Conservation (phyloP, 2,113 vertebrate species). For the Pluvianellus socialis region DNA sequence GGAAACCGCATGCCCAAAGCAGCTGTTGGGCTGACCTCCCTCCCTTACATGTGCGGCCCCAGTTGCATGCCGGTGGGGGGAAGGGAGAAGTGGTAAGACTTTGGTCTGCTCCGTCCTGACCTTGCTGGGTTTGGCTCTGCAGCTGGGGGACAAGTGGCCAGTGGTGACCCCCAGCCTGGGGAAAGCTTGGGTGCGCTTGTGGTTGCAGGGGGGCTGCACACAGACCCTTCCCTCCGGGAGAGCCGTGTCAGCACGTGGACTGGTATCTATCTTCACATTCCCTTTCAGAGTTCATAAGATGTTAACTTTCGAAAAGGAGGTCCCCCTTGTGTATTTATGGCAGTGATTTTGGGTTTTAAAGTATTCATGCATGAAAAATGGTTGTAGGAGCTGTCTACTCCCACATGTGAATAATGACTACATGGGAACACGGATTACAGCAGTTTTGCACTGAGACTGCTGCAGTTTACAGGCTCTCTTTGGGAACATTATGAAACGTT, state of each 20-base stretch:
- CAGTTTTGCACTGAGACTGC: neutral
- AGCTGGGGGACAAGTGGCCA: accelerated
- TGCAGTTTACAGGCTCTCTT: constrained; percentile 25
- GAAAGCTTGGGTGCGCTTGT: neutral
- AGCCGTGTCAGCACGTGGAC: neutral
- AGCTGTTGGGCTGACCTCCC: neutral
- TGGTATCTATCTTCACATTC: neutral
- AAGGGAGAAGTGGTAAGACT: neutral
- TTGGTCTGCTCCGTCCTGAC: neutral
- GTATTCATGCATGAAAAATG: constrained; percentile 47
- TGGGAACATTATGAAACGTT: constrained; percentile 39
- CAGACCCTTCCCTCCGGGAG: neutral
- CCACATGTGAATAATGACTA: neutral
- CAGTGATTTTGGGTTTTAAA: constrained; percentile 20
- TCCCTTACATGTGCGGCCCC: neutral
- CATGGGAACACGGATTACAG: constrained; percentile 10
- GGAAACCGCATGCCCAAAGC: neutral
- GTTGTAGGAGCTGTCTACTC: constrained; percentile 20
- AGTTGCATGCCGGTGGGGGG: neutral
- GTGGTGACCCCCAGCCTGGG: neutral
- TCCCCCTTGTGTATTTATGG: neutral
- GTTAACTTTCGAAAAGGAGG: neutral
- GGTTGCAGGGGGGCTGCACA: accelerated
- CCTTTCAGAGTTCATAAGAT: neutral
- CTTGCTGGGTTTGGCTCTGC: neutral